These are phyloP conservation scores for Sus scrofa DNA, from an alignment of 2,113 vertebrate genomes.

Conservation along the genomic window DNA sequence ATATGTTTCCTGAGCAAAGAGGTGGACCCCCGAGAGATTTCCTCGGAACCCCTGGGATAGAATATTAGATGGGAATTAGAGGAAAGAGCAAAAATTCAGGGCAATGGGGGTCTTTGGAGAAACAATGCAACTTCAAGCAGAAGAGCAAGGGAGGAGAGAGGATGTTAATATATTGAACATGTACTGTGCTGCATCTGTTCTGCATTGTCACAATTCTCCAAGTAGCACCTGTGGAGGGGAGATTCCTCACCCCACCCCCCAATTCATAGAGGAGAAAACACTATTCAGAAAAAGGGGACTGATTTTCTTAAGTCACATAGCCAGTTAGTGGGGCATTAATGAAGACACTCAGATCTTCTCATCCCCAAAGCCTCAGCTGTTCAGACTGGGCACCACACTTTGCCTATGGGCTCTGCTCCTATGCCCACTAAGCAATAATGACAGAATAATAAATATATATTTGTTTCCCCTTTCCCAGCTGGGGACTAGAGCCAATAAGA, in stretches of 20 bases:
- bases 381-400: neutral
- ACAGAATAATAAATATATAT: no score
- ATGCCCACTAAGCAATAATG: neutral
- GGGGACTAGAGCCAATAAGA: neutral
- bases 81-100: neutral
- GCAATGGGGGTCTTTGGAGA: neutral
- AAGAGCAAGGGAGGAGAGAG: neutral
- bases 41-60: neutral
- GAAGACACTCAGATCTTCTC: neutral
- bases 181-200: neutral
- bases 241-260: neutral
- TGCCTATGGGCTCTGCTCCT: neutral
- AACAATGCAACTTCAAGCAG: neutral
- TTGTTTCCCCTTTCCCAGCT: neutral
- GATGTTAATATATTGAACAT: neutral
- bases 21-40: neutral
- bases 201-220: neutral
- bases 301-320: neutral
- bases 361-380: neutral
- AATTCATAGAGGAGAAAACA: neutral
- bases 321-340: neutral
- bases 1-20: neutral
- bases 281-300: neutral
- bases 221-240: neutral
- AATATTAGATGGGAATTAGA: neutral